These are phyloP conservation scores for Leptosomus discolor DNA, from an alignment of 2,113 vertebrate genomes.

Conservation along the genomic window DNA sequence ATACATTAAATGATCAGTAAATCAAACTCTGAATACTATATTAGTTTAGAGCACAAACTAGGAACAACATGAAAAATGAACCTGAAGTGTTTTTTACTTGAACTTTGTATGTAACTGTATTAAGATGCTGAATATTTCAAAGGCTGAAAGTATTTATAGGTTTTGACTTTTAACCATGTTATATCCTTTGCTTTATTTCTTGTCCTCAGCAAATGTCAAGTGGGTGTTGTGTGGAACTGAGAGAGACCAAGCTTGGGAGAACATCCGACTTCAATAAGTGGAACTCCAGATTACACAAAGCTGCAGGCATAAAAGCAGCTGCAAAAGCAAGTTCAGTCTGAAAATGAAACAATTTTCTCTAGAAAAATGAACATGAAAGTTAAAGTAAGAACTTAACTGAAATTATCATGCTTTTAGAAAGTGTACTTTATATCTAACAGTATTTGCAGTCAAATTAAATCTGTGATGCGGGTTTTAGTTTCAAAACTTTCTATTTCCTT, in stretches of 20 bases:
- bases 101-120: not conserved
- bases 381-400: conserved; percentile 1
- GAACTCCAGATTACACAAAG: conserved; percentile 67
- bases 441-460: conserved; percentile 54
- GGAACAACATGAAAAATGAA: conserved; percentile 20
- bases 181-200: conserved; percentile 55
- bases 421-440: not conserved
- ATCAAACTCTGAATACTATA: not conserved
- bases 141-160: conserved; percentile 30
- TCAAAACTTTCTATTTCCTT: conserved; percentile 21
- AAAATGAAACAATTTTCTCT: conserved; percentile 54
- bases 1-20: conserved; percentile 4
- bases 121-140: conserved; percentile 37
- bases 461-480: not conserved
- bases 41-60: not conserved
- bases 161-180: conserved; percentile 50
- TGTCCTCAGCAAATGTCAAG: conserved; percentile 62
- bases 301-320: conserved; percentile 54
- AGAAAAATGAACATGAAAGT: conserved; percentile 46
- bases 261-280: conserved; percentile 56
- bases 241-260: conserved; percentile 42
- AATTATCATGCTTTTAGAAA: not conserved
- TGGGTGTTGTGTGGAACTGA: conserved; percentile 29
- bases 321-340: conserved; percentile 45
- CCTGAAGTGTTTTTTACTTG: conserved; percentile 3